Conservation (phyloP, 2,113 vertebrate genomes). For the Psilopsiagon aymara region DNA sequence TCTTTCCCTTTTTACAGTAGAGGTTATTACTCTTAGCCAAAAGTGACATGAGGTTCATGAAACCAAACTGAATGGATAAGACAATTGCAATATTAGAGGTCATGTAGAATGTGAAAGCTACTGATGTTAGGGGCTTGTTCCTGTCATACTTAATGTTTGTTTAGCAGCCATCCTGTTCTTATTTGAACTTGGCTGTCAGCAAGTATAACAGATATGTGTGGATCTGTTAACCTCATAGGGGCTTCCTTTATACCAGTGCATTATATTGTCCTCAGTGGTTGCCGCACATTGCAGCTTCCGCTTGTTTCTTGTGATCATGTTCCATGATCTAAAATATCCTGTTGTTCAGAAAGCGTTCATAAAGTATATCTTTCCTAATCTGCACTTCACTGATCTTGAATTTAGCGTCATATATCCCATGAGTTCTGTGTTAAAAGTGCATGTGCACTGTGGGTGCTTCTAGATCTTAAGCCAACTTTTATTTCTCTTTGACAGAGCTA, state of each 20-base stretch:
- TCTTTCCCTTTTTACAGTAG: neutral
- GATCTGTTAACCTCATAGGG: neutral
- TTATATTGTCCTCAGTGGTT: neutral
- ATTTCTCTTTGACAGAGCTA: neutral
- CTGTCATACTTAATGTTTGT: neutral
- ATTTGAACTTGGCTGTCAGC: neutral
- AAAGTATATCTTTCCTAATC: neutral
- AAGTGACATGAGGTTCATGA: neutral
- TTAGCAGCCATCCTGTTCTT: neutral
- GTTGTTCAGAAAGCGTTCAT: neutral
- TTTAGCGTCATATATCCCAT: neutral
- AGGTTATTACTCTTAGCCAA: neutral
- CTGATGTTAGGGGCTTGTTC: neutral
- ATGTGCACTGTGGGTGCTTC: neutral
- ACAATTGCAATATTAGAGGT: neutral
- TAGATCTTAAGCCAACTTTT: neutral
- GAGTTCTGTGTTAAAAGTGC: neutral
- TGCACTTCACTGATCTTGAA: fast-evolving
- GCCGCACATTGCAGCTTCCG: neutral
- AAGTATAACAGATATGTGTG: fast-evolving
- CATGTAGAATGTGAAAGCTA: neutral
- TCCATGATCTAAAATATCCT: neutral
- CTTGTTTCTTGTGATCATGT: neutral
- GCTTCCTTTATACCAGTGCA: neutral
- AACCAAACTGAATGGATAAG: neutral